A percentile compares a stretch with the other conserved stretches of the same genome.
Evolutionary conservation across 2,113 vertebrate genomes (phyloP).

Genomic region (Brachyhypopomus occidentalis): DNA sequence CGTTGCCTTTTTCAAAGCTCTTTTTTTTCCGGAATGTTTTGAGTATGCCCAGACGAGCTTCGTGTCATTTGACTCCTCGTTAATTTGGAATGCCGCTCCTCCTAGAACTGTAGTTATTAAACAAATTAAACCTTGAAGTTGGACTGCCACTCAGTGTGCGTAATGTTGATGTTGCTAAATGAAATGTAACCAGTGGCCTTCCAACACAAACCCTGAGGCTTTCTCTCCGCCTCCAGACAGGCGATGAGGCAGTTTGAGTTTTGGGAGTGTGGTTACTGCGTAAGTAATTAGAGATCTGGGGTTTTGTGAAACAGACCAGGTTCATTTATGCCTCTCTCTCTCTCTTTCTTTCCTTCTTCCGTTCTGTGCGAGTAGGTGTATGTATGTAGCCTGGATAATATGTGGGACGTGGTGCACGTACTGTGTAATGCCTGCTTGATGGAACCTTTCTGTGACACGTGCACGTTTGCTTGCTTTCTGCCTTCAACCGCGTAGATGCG

Average conservation of each 20-base stretch:
- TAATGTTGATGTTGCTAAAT: conserved; percentile 29
- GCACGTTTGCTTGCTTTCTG: background rate
- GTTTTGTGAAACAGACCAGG: too few species aligned
- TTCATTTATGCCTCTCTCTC: too few species aligned
- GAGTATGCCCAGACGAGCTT: background rate
- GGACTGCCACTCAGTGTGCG: background rate
- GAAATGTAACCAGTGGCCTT: background rate
- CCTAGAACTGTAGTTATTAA: background rate
- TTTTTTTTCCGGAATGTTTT: background rate
- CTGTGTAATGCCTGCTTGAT: too few species aligned
- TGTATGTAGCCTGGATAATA: too few species aligned
- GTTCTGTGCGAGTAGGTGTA: too few species aligned
- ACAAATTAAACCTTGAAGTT: background rate
- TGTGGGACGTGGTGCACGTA: too few species aligned
- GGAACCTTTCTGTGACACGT: too few species aligned
- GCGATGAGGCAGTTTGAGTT: background rate
- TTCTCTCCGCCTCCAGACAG: conserved; percentile 2
- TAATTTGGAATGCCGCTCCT: background rate
- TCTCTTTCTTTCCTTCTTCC: too few species aligned
- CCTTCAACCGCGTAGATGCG: background rate
- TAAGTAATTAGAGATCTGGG: background rate
- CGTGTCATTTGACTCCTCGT: background rate
- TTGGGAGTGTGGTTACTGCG: background rate
- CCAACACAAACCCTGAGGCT: background rate
- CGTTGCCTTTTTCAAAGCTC: background rate